Percentiles rank a stretch among this genome's conserved stretches.
These are phyloP conservation scores for Muntiacus reevesi DNA, from an alignment of 2,113 vertebrate species.

Conservation along the genomic window DNA sequence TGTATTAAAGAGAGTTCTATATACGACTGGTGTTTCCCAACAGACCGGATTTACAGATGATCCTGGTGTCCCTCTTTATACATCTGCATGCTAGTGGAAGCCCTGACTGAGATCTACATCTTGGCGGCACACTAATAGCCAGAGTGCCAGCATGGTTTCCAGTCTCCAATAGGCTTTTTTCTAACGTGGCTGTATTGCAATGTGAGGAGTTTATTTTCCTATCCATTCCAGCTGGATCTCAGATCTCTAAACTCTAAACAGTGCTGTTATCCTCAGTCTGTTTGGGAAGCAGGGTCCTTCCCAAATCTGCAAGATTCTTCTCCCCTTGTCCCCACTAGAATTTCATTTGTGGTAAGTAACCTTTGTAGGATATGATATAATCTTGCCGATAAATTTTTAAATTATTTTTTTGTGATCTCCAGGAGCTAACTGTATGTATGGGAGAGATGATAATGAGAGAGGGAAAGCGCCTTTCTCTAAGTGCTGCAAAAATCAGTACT, in stretches of 20 bases:
- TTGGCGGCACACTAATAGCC: background rate
- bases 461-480: background rate
- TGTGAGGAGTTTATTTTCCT: background rate
- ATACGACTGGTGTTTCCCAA: background rate
- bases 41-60: background rate
- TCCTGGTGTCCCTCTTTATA: background rate
- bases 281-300: background rate
- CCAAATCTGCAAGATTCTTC: background rate
- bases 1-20: background rate
- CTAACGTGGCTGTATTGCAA: background rate
- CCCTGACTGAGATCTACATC: background rate
- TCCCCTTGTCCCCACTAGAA: background rate
- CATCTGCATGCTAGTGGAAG: background rate
- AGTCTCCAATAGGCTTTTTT: background rate
- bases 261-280: background rate
- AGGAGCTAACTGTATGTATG: background rate
- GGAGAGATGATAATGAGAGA: background rate
- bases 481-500: background rate
- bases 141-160: background rate
- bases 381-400: background rate
- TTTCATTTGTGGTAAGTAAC: background rate
- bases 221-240: background rate
- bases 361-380: background rate
- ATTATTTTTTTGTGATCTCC: background rate
- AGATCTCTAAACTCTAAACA: background rate